Percentiles rank a stretch among this genome's conserved stretches.
Conservation (phyloP, 2,113 vertebrate species). For the Heteronetta atricapilla region DNA sequence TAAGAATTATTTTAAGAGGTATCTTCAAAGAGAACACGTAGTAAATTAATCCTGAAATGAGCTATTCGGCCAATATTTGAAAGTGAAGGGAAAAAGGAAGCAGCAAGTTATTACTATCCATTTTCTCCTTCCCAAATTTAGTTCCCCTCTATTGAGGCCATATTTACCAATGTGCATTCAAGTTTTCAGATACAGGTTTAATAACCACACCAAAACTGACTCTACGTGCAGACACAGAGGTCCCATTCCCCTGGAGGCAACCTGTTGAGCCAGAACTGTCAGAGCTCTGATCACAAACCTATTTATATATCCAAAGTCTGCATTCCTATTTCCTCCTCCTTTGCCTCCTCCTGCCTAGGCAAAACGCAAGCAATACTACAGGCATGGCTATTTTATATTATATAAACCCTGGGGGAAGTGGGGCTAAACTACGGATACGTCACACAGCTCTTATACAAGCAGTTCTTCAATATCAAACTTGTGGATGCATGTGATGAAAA, state of each 20-base stretch:
- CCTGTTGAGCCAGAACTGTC: neutral
- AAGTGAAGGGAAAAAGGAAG: neutral
- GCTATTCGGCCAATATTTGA: neutral
- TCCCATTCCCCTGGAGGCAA: neutral
- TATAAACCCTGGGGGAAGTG: neutral
- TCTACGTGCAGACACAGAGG: neutral
- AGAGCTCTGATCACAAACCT: neutral
- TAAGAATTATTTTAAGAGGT: neutral
- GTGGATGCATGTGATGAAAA: neutral
- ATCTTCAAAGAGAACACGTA: neutral
- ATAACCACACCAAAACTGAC: neutral
- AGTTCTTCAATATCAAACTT: neutral
- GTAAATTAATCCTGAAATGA: neutral
- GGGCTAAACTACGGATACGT: neutral
- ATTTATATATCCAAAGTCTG: accelerated
- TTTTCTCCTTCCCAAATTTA: neutral
- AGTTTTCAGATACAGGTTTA: neutral
- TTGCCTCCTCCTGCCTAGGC: neutral
- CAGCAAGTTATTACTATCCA: neutral
- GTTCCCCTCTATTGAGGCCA: neutral
- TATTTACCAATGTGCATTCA: neutral
- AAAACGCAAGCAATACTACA: neutral
- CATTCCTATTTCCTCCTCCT: neutral
- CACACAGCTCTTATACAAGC: neutral
- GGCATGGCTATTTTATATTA: neutral